Conservation (phyloP, 2,888 invertebrate species). For the Diplazon laetatorius region DNA sequence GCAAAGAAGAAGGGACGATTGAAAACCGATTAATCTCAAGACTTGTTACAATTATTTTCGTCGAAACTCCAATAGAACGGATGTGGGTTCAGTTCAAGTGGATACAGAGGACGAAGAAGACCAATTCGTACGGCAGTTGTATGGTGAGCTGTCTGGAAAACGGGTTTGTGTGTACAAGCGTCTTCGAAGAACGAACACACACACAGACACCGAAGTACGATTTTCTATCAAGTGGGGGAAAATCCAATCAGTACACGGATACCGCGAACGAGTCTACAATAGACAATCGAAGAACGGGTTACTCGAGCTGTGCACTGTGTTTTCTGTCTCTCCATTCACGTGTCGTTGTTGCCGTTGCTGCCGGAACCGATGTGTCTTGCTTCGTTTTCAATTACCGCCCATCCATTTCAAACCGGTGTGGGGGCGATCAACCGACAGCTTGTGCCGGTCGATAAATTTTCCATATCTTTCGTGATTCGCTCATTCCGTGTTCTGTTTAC, state of each 20-base stretch:
- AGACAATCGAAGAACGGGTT: conserved; percentile 29
- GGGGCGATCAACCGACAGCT: conserved; percentile 56
- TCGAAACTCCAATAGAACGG: not conserved
- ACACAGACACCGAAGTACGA: conserved; percentile 20
- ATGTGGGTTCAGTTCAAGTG: not conserved
- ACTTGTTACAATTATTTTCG: conserved; percentile 13
- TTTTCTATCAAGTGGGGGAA: conserved; percentile 51
- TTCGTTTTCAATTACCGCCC: conserved; percentile 64
- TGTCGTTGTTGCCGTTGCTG: conserved; percentile 23
- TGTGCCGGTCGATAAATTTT: conserved; percentile 62
- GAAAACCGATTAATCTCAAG: not conserved
- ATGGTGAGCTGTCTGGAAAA: not conserved
- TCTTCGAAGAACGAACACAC: conserved; percentile 18
- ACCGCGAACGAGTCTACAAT: conserved; percentile 47
- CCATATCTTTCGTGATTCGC: conserved; percentile 55
- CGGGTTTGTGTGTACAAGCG: conserved; percentile 2
- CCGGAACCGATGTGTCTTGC: conserved; percentile 56
- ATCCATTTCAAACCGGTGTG: conserved; percentile 50
- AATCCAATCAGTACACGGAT: conserved; percentile 58
- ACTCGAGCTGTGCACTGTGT: not conserved
- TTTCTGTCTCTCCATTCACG: conserved; percentile 25
- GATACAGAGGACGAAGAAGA: not conserved
- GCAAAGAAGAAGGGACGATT: not conserved
- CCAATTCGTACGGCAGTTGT: not conserved
- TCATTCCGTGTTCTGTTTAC: conserved; percentile 54